These are phyloP conservation scores for Leptestheria dahalacensis DNA, from an alignment of 1,140 invertebrate species.

Conservation along the genomic window DNA sequence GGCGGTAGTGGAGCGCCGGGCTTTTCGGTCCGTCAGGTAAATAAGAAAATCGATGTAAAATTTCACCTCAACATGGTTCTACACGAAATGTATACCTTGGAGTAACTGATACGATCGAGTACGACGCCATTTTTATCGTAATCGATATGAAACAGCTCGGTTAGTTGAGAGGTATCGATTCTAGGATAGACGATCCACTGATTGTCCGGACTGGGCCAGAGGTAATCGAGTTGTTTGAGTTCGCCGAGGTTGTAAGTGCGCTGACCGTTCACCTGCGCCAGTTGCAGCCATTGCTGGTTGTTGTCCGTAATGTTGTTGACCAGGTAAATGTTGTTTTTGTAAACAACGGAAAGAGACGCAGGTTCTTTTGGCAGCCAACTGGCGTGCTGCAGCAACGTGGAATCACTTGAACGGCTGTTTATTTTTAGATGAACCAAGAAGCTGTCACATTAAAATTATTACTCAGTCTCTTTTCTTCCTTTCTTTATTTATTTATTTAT, in stretches of 20 bases:
- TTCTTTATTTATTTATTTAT: too few relatives aligned
- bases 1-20: neutral
- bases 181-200: neutral
- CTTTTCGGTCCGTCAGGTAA: too few relatives aligned
- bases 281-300: neutral
- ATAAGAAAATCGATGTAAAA: too few relatives aligned
- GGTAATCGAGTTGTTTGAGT: neutral
- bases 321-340: neutral
- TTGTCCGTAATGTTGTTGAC: neutral
- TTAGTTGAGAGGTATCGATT: neutral
- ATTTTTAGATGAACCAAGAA: neutral
- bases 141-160: neutral
- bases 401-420: neutral
- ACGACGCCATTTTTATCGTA: neutral
- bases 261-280: neutral
- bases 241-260: neutral
- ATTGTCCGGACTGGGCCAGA: neutral
- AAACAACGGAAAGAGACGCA: neutral
- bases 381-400: neutral
- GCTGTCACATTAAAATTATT: neutral
- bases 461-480: neutral
- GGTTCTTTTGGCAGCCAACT: neutral
- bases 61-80: neutral
- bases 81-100: neutral
- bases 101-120: neutral